Evolutionary conservation across 2,888 invertebrate species (phyloP).

Genomic region (Pyrocoelia pectoralis): DNA sequence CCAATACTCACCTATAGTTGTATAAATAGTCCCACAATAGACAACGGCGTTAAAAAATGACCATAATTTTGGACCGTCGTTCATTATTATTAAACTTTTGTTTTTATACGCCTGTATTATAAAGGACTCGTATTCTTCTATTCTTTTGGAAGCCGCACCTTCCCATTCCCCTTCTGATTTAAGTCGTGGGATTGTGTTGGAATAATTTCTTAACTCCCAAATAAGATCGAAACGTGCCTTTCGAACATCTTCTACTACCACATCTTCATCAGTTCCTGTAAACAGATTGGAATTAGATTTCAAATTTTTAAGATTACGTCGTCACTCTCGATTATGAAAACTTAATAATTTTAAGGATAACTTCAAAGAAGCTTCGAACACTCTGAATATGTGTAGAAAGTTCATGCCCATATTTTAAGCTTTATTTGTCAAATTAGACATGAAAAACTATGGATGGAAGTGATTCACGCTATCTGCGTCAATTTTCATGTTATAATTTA

Average conservation of each 20-base stretch:
- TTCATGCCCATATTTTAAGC: too few relatives aligned
- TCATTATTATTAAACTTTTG: slow-evolving; percentile 48
- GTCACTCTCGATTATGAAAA: too few relatives aligned
- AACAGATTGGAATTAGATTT: background rate
- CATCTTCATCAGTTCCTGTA: slow-evolving; percentile 47
- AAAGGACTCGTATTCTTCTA: slow-evolving; percentile 66
- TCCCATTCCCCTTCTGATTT: slow-evolving; percentile 60
- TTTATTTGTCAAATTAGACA: too few relatives aligned
- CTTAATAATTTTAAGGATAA: too few relatives aligned
- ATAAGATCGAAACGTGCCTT: slow-evolving; percentile 49
- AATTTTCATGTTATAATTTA: too few relatives aligned
- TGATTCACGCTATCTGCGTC: too few relatives aligned
- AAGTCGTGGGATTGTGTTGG: slow-evolving; percentile 46
- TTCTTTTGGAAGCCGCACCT: slow-evolving; percentile 59
- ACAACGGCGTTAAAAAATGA: slow-evolving; percentile 87
- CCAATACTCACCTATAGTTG: slow-evolving; percentile 80
- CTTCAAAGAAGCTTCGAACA: too few relatives aligned
- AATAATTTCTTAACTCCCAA: slow-evolving; percentile 48
- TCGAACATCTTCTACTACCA: slow-evolving; percentile 50
- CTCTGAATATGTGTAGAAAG: background rate
- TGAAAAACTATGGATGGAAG: too few relatives aligned
- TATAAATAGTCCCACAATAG: slow-evolving; percentile 87
- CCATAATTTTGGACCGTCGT: slow-evolving; percentile 69
- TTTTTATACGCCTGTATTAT: slow-evolving; percentile 50
- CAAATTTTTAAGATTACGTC: too few relatives aligned